A percentile compares a stretch with the other conserved stretches of the same genome.
These are phyloP conservation scores for Dipodomys stephensi DNA, from an alignment of 2,113 vertebrate species.

Conservation along the genomic window DNA sequence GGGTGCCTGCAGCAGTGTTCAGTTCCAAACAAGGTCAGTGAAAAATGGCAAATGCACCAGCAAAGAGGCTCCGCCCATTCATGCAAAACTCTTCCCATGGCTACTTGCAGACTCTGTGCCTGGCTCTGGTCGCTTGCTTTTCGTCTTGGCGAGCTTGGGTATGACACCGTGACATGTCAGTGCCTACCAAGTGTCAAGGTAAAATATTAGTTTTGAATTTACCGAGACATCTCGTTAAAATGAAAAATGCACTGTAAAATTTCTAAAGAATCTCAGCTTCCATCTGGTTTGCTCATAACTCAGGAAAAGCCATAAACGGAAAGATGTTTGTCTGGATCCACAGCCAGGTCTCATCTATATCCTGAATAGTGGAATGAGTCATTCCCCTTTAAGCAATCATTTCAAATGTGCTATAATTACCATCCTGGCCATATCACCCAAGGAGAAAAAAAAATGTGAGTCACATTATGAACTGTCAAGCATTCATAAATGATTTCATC, in stretches of 20 bases:
- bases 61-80: constrained; percentile 52
- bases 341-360: constrained; percentile 35
- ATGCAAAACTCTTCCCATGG: neutral
- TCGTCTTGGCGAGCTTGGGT: neutral
- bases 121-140: neutral
- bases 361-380: neutral
- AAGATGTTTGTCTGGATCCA: neutral
- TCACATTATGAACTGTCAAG: constrained; percentile 32
- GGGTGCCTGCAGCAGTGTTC: constrained; percentile 2
- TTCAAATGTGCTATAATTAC: constrained; percentile 60
- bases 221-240: constrained; percentile 81
- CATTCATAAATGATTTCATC: neutral
- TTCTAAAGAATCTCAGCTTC: constrained; percentile 68
- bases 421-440: neutral
- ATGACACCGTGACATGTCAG: constrained; percentile 37
- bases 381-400: constrained; percentile 41
- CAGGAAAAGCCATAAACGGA: constrained; percentile 60
- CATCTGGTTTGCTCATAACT: constrained; percentile 52
- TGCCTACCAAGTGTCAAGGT: constrained; percentile 13
- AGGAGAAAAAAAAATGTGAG: neutral
- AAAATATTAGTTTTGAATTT: constrained; percentile 76
- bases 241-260: constrained; percentile 77
- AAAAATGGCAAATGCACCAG: constrained; percentile 55
- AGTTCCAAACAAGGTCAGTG: constrained; percentile 70
- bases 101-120: constrained; percentile 10